Evolutionary conservation across 2,113 vertebrate genomes (phyloP).

Genomic region (Apus apus): DNA sequence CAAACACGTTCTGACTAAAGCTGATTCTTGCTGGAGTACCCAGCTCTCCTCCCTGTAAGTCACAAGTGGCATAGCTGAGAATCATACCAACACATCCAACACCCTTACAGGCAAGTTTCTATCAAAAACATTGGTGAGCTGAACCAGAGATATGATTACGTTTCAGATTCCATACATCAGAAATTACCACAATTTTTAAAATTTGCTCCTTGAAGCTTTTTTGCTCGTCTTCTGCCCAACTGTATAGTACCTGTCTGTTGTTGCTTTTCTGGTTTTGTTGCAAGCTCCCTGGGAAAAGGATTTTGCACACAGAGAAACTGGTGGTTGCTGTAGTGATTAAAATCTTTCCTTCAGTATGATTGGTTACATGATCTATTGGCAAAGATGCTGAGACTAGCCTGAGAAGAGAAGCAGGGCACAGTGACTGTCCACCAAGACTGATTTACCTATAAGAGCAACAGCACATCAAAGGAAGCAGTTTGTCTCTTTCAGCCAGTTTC

Average conservation of each 20-base stretch:
- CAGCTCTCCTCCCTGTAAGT: background rate
- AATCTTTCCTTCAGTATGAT: background rate
- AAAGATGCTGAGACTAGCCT: background rate
- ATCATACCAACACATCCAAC: background rate
- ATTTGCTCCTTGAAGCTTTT: background rate
- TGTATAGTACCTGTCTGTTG: background rate
- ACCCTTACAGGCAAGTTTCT: background rate
- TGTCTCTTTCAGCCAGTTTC: background rate
- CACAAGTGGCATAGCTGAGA: background rate
- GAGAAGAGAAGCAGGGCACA: background rate
- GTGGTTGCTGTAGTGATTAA: background rate
- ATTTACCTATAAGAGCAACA: background rate
- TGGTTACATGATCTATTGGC: background rate
- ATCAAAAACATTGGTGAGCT: rapidly evolving
- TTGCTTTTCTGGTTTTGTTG: background rate
- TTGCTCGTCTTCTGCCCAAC: background rate
- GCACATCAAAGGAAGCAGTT: background rate
- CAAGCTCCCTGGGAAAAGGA: background rate
- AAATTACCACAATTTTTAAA: background rate
- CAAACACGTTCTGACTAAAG: background rate
- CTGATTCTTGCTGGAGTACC: background rate
- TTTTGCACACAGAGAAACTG: background rate
- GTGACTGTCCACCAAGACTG: background rate
- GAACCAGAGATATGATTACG: background rate
- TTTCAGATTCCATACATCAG: background rate